Evolutionary conservation across 2,888 invertebrate species (phyloP), one percentile per base, ranked within the genome.

Genomic region (Perizoma affinitatum): DNA sequence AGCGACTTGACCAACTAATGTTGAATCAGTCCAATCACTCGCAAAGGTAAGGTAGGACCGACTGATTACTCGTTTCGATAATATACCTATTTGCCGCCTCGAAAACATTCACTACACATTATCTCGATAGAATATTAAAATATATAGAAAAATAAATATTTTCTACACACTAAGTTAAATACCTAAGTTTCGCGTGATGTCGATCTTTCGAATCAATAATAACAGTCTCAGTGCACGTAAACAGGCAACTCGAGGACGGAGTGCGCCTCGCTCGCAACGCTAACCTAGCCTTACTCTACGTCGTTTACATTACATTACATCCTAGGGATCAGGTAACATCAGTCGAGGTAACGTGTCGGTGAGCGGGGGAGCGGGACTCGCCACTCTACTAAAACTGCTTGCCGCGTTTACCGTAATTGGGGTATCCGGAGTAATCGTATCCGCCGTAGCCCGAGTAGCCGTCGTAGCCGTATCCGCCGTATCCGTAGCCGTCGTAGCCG

Each of bases 351-450:
- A 90, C 89, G 90, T 89, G 91, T 90, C 87, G 87, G 87, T 83
- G 88, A 87, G 90, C 88, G 84, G 86, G 84, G 83, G 79, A 77
- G 83, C 86, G 81, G 76, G 80, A 82, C 82, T 77, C 75, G 77
- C 84, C 80, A 73, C 76, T 69, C 69, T 73, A 81, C 84, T 91
- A 91, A 84, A 89, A 86, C 88, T 91, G 91, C 90, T 92, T 92
- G 87, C 90, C 90, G 86, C 91, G 91, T 92, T 91, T 96, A 95
- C 96, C 96, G 93, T 96, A 96, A 94, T 96, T 96, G 92, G 95
- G 95, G 93, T 96, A 96, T 93, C 95, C 95, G 86, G 95, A 94
- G 93, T 96, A 96, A 92, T 96, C 96, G 90, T 96, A 96, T 84
- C 96, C 95, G 83, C 96, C 95, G 90, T 96, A 96, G 79, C 95